Conservation (phyloP, 2,888 invertebrate species). For the Urechis unicinctus region DNA sequence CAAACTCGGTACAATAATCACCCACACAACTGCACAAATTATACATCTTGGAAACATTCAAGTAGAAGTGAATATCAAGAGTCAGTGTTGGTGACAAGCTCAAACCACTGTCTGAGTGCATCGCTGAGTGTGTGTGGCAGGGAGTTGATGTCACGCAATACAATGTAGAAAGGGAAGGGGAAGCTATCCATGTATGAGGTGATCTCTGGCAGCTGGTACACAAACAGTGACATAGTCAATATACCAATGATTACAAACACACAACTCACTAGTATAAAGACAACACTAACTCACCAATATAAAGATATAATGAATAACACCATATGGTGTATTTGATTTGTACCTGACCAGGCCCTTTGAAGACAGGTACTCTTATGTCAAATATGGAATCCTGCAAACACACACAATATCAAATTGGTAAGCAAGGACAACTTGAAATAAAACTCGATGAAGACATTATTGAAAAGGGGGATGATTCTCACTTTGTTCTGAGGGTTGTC, state of each 20-base stretch:
- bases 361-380: slow-evolving; percentile 76
- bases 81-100: slow-evolving; percentile 56
- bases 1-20: no score
- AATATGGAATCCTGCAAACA: slow-evolving; percentile 75
- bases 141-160: slow-evolving; percentile 79
- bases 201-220: slow-evolving; percentile 53
- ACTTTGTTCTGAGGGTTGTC: slow-evolving; percentile 90
- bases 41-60: no score
- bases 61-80: no score
- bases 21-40: no score
- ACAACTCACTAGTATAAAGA: no score
- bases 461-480: slow-evolving; percentile 19
- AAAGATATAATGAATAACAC: no score
- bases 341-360: slow-evolving; percentile 58
- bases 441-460: neutral
- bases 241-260: neutral
- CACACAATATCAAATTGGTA: slow-evolving; percentile 8
- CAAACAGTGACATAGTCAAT: slow-evolving; percentile 6
- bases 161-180: slow-evolving; percentile 96
- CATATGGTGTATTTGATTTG: slow-evolving; percentile 10
- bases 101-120: slow-evolving; percentile 97
- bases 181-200: slow-evolving; percentile 87
- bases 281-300: no score
- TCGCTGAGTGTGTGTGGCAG: slow-evolving; percentile 88
- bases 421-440: neutral